Base-by-base conservation (phyloP, 2,113 vertebrate species). In the Phaethon lepturus region DNA sequence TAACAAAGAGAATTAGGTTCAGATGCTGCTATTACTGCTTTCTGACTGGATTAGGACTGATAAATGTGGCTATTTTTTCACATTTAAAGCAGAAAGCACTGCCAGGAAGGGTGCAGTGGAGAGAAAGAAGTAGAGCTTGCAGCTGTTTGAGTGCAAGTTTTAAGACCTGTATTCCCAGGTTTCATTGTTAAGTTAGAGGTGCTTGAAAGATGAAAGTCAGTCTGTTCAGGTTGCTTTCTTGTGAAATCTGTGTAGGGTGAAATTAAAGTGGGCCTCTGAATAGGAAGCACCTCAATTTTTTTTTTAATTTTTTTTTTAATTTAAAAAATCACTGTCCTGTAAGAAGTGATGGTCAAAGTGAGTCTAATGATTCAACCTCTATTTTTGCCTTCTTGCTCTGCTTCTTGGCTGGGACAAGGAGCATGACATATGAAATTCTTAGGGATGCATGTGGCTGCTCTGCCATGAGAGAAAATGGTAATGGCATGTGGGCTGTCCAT, bases 281-380 rank as follows among this genome's bases (percentile, higher is more conserved):
- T 56, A 67, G 50, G 11, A 92, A 10, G 25, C 25, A 66, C 16
- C n/a, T 62, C 9, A 26, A 17, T 62, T 5, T 60, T 52, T 71
- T 67, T 62, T 56, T 63, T 75, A n/a, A n/a, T 38, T 38, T 38
- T 38, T 38, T 38, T 7, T 38, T 38, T 38, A 38, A 38, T 38
- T 38, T 38, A 38, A 38, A 38, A 38, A 38, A 38, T 38, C 38
- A 38, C 4, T 64, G 10, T 49, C 25, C 28, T 33, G 1, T 35
- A n/a, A 68, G 38, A 87, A 75, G 16, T 9, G 19, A 33, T 55
- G 11, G n/a, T 74, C 14, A 50, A 85, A 56, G 55, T 53, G 72
- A 53, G 44, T 73, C 1, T 5, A 31, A 56, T 4, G 1, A 18
- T 20, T 77, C 28, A 22, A 0, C 22, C 9, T 66, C 29, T 84